phyloP scores from a whole-genome alignment of 2,888 invertebrate species.

The Eucera pruinosa region DNA sequence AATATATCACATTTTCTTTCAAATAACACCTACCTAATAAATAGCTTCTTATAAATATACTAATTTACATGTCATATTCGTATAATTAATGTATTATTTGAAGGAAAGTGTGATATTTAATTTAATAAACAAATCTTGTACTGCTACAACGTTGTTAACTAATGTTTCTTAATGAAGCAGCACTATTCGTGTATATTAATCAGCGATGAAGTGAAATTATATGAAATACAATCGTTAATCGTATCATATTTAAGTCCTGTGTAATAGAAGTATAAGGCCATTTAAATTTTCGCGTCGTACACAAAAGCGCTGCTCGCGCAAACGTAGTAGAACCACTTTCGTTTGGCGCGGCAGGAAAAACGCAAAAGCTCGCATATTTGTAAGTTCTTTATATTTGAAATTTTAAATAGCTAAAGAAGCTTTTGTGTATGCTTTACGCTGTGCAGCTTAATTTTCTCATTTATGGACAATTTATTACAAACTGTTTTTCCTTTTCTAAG shows the following conservation, averaged over 20 bases:
- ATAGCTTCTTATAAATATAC: conserved; percentile 17
- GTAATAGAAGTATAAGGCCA: conserved; percentile 8
- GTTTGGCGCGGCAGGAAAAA: not conserved
- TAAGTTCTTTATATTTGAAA: conserved; percentile 1
- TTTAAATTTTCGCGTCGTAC: conserved; percentile 11
- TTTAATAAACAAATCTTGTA: conserved; percentile 1
- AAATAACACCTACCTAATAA: not conserved
- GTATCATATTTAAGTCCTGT: conserved; percentile 11
- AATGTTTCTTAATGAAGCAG: conserved; percentile 16
- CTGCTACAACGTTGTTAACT: conserved; percentile 23
- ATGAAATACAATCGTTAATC: conserved; percentile 23
- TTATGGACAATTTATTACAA: not conserved
- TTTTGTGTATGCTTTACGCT: conserved; percentile 2
- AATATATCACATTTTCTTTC: conserved; percentile 35
- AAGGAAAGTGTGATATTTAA: conserved; percentile 32
- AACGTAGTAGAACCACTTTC: not conserved
- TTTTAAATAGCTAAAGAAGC: conserved; percentile 4
- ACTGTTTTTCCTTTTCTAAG: not conserved
- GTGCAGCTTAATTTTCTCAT: not conserved
- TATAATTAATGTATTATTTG: conserved; percentile 9
- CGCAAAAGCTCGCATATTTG: not conserved
- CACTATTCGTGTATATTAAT: conserved; percentile 19
- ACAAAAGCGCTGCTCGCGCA: not conserved
- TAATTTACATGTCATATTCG: not conserved
- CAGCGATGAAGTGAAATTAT: conserved; percentile 11